Evolutionary conservation across 2,888 invertebrate genomes (phyloP).

Genomic region (Dynastes maya): DNA sequence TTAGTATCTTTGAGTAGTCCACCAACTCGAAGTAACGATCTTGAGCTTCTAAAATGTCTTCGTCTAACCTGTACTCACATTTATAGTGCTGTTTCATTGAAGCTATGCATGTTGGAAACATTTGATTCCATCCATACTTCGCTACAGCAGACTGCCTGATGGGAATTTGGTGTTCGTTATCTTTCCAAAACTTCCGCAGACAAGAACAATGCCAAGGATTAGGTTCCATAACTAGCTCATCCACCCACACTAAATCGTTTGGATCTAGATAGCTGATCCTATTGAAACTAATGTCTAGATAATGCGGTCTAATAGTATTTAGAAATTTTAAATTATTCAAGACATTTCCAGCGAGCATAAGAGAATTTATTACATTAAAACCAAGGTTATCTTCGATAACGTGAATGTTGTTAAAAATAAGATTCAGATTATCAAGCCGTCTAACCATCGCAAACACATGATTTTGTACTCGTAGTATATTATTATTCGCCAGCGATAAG

Average conservation of each 20-base stretch:
- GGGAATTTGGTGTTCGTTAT: not conserved
- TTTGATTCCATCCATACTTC: not conserved
- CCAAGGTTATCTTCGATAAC: constrained; percentile 14
- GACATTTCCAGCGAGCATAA: constrained; percentile 24
- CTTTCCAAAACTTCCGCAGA: constrained; percentile 17
- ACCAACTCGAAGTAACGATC: constrained; percentile 19
- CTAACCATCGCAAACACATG: constrained; percentile 2
- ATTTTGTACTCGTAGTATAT: constrained; percentile 16
- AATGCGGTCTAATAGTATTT: not conserved
- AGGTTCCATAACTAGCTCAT: constrained; percentile 35
- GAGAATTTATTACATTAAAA: not conserved
- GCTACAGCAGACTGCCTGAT: not conserved
- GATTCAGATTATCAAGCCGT: not conserved
- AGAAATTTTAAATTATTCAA: constrained; percentile 32
- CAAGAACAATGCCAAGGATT: constrained; percentile 45
- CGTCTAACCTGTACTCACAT: constrained; percentile 13
- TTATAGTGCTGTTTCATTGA: constrained; percentile 2
- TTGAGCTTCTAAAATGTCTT: constrained; percentile 20
- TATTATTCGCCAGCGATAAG: constrained; percentile 17
- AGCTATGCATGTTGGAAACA: not conserved
- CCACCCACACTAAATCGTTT: not conserved
- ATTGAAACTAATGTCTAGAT: constrained; percentile 38
- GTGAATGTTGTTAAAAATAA: constrained; percentile 24
- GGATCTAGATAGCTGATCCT: constrained; percentile 26
- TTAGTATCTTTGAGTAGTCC: constrained; percentile 14